A percentile compares a stretch with the other conserved stretches of the same genome.
phyloP scores from a whole-genome alignment of 2,113 vertebrate species.

The Manacus vitellinus region DNA sequence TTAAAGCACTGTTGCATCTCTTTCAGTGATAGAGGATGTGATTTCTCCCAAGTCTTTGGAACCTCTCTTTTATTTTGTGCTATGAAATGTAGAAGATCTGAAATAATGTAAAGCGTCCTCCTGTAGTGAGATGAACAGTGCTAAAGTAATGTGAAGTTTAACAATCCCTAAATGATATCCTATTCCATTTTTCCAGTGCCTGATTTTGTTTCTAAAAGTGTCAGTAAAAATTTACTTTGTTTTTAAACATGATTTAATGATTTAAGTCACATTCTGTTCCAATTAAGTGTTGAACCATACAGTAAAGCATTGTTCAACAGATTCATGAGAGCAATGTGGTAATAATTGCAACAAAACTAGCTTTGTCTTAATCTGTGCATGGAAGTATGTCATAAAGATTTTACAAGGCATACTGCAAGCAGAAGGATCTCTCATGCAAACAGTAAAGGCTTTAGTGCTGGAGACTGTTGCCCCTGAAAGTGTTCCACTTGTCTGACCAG shows the following conservation, averaged over 20 bases:
- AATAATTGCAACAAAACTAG: constrained; percentile 2
- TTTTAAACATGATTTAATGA: background rate
- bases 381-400: background rate
- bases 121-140: background rate
- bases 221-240: background rate
- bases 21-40: background rate
- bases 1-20: background rate
- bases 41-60: background rate
- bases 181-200: background rate
- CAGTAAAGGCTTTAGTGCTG: background rate
- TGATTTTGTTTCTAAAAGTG: background rate
- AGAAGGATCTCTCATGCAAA: background rate
- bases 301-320: constrained; percentile 33
- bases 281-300: constrained; percentile 5
- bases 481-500: background rate
- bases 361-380: background rate
- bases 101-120: background rate
- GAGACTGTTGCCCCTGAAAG: background rate
- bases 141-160: background rate
- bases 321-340: background rate
- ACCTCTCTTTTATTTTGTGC: background rate
- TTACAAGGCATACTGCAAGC: background rate
- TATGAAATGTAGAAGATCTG: background rate
- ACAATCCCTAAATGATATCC: background rate
- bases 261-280: constrained; percentile 16